Base-by-base conservation (phyloP, 2,888 invertebrate genomes). In the Lutraria lutraria region DNA sequence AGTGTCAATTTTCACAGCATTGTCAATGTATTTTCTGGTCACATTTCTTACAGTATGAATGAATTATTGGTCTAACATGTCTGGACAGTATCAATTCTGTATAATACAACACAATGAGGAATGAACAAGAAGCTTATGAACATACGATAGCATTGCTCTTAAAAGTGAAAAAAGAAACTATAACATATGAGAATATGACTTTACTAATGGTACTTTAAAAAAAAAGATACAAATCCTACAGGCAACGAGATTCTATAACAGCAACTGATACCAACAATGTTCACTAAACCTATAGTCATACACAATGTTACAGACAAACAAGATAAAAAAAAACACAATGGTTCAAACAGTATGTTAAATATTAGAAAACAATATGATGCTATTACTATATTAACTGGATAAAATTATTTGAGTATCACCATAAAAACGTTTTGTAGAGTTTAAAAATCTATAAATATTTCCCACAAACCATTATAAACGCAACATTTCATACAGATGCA, bases 51-150 rank as follows among this genome's bases (percentile, higher is more conserved):
- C 25, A 68, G 25, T 68, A 25, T 4, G 12, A 68, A 68, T 68
- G 63, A 68, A 68, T 68, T 25, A 12, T 68, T n/a, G n/a, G 25
- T 68, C 25, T 25, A 4, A 25, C 25, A 68, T 68, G 25, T 2
- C 63, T 68, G 63, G 63, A 68, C n/a, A n/a, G 25, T 68, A 68
- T 60, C n/a, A n/a, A 60, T 60, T 68, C 63, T 68, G 63, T n/a
- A 68, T 25, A 68, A 68, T 13, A 68, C 21, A 25, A 25, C n/a
- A 0, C 4, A 68, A 68, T 68, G 63, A 68, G 63, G 63, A 68
- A 68, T 68, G 63, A 68, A 68, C 63, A 25, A 60, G 56, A 63
- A 63, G 63, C 63, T 25, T n/a, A 68, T 25, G 63, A 21, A 68
- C 13, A 68, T 68, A 68, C 25, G 25, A 68, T n/a, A 68, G 25